phyloP scores from a whole-genome alignment of 2,888 invertebrate genomes.

The Xestobium rufovillosum region DNA sequence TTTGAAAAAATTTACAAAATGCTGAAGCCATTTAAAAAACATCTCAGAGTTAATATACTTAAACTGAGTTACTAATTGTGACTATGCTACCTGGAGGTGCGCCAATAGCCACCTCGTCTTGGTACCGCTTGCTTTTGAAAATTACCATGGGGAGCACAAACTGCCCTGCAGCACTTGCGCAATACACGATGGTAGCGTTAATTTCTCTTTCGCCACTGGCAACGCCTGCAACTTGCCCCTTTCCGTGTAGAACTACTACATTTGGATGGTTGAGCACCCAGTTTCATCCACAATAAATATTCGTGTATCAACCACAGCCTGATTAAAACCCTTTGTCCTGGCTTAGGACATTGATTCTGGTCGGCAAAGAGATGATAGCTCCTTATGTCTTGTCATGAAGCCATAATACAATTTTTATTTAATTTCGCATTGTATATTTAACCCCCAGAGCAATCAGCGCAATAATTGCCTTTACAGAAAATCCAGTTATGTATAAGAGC shows the following conservation, averaged over 20 bases:
- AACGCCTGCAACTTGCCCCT: constrained; percentile 1
- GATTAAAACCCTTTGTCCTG: no score
- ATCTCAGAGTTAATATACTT: constrained; percentile 3
- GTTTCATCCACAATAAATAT: constrained; percentile 1
- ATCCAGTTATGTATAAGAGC: no score
- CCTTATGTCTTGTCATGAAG: no score
- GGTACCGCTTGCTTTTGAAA: neutral
- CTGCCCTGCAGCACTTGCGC: no score
- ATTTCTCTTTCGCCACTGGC: constrained; percentile 1
- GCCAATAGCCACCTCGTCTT: constrained; percentile 1
- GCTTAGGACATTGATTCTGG: no score
- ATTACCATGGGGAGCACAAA: constrained; percentile 1
- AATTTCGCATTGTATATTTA: no score
- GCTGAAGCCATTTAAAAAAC: constrained; percentile 1
- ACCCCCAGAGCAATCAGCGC: no score
- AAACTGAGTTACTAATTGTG: constrained; percentile 1
- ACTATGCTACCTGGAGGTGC: constrained; percentile 2
- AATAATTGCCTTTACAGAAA: no score
- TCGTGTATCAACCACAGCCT: neutral
- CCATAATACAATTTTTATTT: no score
- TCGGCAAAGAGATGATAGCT: no score
- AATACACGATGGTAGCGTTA: constrained; percentile 2
- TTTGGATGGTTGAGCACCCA: no score
- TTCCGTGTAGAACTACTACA: neutral
- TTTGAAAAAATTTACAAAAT: constrained; percentile 2